Conservation (phyloP, 2,888 invertebrate species). For the Dermolepida albohirtum region DNA sequence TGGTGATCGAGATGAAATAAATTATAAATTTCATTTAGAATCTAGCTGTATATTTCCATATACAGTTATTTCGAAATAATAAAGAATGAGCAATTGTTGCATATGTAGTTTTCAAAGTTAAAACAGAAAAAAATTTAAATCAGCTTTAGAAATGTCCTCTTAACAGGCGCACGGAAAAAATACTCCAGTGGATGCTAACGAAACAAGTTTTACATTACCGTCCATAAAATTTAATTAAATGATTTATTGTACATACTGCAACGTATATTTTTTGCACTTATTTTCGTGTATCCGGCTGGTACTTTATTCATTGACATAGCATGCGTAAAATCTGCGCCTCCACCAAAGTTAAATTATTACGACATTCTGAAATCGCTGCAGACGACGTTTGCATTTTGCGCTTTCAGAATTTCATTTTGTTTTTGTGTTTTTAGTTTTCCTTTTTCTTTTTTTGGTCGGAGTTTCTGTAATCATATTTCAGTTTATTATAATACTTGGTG, state of each 20-base stretch:
- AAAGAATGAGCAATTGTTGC: no score
- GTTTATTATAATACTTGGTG: constrained; percentile 4
- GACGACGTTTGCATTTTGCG: constrained; percentile 14
- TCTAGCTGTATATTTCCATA: no score
- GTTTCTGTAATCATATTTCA: constrained; percentile 5
- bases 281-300: neutral
- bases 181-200: no score
- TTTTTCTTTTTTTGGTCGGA: neutral
- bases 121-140: no score
- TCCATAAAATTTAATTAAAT: constrained; percentile 46
- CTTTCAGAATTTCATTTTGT: constrained; percentile 1
- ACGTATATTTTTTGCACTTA: constrained; percentile 1
- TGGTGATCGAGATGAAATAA: no score
- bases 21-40: no score
- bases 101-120: no score
- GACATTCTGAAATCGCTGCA: neutral
- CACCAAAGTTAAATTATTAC: constrained; percentile 16
- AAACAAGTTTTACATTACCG: neutral
- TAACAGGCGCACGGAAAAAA: no score
- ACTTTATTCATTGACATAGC: neutral
- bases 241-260: neutral
- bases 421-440: neutral
- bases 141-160: no score
- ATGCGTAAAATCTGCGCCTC: constrained; percentile 10
- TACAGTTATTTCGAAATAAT: no score